A percentile compares a stretch with the other conserved stretches of the same genome.
phyloP scores from a whole-genome alignment of 2,888 invertebrate genomes.

The Nomada lathburiana region DNA sequence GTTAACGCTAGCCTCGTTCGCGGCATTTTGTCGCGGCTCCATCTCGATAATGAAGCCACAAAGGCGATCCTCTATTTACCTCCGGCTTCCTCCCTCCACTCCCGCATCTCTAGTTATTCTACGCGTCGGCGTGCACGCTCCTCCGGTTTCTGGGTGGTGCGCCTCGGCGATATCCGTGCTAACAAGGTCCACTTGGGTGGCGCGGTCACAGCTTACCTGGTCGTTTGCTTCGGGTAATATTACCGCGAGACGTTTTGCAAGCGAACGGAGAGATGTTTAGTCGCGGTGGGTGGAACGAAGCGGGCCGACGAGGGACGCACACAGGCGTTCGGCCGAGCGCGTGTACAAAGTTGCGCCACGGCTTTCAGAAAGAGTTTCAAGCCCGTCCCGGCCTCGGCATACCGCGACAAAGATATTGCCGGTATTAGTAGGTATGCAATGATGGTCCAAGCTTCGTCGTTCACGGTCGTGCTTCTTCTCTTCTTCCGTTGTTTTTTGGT shows the following conservation, averaged over 20 bases:
- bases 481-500: neutral
- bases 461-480: conserved; percentile 1
- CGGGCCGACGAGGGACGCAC: neutral
- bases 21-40: conserved; percentile 49
- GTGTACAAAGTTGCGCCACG: conserved; percentile 61
- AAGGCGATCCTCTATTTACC: conserved; percentile 66
- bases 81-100: conserved; percentile 19
- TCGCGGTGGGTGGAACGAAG: conserved; percentile 68
- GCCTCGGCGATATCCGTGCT: conserved; percentile 74
- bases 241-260: conserved; percentile 75
- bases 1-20: conserved; percentile 42
- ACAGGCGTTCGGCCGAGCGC: conserved; percentile 30
- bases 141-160: conserved; percentile 80
- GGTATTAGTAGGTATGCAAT: conserved; percentile 66
- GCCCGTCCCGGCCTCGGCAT: conserved; percentile 31
- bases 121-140: conserved; percentile 62
- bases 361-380: conserved; percentile 29
- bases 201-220: conserved; percentile 72
- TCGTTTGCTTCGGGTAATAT: conserved; percentile 76
- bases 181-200: conserved; percentile 83
- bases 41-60: conserved; percentile 78
- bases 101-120: conserved; percentile 54
- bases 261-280: conserved; percentile 70
- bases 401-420: conserved; percentile 67
- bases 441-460: conserved; percentile 55